Evolutionary conservation across 37 sponge, comb jelly and placozoan species (phyloP).

Genomic region (Mnemiopsis leidyi): DNA sequence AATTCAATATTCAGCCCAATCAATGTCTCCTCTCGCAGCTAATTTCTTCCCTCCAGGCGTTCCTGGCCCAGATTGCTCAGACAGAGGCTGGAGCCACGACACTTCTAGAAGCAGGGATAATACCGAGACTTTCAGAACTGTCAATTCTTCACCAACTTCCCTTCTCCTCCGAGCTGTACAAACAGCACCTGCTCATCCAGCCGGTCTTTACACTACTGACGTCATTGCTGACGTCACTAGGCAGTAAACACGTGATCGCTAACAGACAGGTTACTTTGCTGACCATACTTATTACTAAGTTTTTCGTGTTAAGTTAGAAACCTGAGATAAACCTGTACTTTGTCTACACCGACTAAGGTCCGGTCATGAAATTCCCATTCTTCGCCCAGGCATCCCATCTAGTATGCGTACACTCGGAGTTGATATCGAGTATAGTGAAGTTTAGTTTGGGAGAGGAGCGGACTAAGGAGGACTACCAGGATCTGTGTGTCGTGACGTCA

Average conservation of each 20-base stretch:
- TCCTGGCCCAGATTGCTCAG: conserved; percentile 54
- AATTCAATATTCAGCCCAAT: too few relatives aligned
- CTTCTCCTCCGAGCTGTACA: conserved; percentile 20
- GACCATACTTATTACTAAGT: too few relatives aligned
- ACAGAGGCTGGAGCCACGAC: conserved; percentile 31
- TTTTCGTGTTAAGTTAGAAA: too few relatives aligned
- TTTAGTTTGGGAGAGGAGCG: neutral
- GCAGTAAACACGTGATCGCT: conserved; percentile 23
- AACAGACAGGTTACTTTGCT: conserved; percentile 32
- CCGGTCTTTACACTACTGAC: conserved; percentile 63
- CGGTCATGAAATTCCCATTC: too few relatives aligned
- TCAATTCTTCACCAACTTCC: conserved; percentile 58
- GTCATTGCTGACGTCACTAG: conserved; percentile 45
- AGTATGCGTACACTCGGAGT: conserved; percentile 37
- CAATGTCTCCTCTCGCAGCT: too few relatives aligned
- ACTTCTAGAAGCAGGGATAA: conserved; percentile 16
- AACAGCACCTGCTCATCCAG: conserved; percentile 41
- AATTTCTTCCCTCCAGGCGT: neutral
- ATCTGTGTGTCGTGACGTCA: conserved; percentile 36
- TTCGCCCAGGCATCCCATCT: conserved; percentile 53
- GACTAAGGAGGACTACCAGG: conserved; percentile 31
- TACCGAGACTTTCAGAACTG: conserved; percentile 41
- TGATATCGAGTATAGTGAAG: conserved; percentile 42
- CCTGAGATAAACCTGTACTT: too few relatives aligned
- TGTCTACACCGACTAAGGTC: too few relatives aligned